Evolutionary conservation across 2,113 vertebrate genomes (phyloP).

Genomic region (Gymnarchus niloticus): DNA sequence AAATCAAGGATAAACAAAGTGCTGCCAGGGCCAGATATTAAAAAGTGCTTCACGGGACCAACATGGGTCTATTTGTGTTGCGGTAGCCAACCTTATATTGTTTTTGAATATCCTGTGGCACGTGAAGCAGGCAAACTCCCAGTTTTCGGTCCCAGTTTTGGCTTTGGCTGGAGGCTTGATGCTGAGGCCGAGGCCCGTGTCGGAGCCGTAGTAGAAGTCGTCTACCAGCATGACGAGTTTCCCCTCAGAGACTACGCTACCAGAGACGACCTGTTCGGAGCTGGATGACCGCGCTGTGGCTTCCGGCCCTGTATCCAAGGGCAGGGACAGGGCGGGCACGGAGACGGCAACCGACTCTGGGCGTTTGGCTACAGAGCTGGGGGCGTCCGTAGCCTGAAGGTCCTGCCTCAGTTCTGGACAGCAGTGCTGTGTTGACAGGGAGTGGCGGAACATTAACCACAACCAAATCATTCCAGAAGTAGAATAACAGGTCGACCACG

Average conservation of each 20-base stretch:
- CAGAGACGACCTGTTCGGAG: conserved; percentile 35
- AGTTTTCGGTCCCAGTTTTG: neutral
- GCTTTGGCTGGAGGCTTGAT: neutral
- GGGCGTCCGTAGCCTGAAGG: conserved; percentile 64
- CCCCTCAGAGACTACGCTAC: conserved; percentile 55
- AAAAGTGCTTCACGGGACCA: neutral
- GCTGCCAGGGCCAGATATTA: neutral
- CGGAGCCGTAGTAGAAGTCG: conserved; percentile 79
- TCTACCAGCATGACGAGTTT: conserved; percentile 82
- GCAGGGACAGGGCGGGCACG: too few relatives aligned
- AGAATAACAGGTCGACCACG: too few relatives aligned
- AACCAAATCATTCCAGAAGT: neutral
- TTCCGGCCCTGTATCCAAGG: neutral
- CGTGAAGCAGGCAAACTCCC: conserved; percentile 71
- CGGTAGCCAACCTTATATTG: conserved; percentile 68
- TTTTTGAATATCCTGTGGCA: conserved; percentile 78
- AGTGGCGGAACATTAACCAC: neutral
- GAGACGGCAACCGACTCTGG: conserved; percentile 20
- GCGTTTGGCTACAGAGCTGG: conserved; percentile 28
- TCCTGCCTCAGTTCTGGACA: conserved; percentile 73
- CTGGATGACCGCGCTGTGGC: conserved; percentile 46
- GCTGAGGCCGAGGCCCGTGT: conserved; percentile 52
- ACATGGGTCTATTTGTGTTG: neutral
- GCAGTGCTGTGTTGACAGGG: conserved; percentile 58
- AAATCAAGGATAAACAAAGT: neutral